Base-by-base conservation (phyloP, 2,113 vertebrate genomes). In the Cheirogaleus medius region DNA sequence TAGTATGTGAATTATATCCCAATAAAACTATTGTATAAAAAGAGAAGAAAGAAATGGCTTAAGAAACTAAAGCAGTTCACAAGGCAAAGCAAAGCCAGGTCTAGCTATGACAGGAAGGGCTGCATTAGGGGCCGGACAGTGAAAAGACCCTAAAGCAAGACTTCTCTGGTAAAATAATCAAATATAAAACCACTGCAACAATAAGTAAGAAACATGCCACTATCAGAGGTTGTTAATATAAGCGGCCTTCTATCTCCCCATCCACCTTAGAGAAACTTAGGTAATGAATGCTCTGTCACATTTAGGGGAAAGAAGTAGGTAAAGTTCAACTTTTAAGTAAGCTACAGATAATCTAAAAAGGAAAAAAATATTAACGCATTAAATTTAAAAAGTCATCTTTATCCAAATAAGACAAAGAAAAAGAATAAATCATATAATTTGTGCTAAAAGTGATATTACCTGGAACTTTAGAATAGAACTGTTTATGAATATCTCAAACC, bases 331-430 rank as follows among this genome's bases (percentile, higher is more conserved):
- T 78, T 56, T 14, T 1, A 78, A n/a, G 42, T 34, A 82, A 82
- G 68, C 23, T 76, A 63, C 2, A 77, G 13, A 69, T 44, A 27
- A 69, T 56, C n/a, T 77, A 39, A 77, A 34, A 68, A 94, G 32
- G 21, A 63, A 23, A 6, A 88, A 85, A 64, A 63, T 27, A 87
- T 64, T 32, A 63, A 82, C 52, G 17, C 12, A 39, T 37, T 71
- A 64, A 49, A 52, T 73, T 90, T 81, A 13, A 91, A 93, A 94
- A 94, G 66, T 56, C 73, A 71, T 20, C 54, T 82, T 58, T 54
- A 87, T n/a, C 13, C 54, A 95, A 95, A 76, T 17, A 32, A 85
- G 49, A 90, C 14, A n/a, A 80, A 54, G 17, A 80, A 9, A 74
- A 85, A 37, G 7, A 82, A 52, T 25, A 83, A 56, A 81, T n/a